These are phyloP conservation scores for Microtus montanus DNA, from an alignment of 2,113 vertebrate species.

Conservation along the genomic window DNA sequence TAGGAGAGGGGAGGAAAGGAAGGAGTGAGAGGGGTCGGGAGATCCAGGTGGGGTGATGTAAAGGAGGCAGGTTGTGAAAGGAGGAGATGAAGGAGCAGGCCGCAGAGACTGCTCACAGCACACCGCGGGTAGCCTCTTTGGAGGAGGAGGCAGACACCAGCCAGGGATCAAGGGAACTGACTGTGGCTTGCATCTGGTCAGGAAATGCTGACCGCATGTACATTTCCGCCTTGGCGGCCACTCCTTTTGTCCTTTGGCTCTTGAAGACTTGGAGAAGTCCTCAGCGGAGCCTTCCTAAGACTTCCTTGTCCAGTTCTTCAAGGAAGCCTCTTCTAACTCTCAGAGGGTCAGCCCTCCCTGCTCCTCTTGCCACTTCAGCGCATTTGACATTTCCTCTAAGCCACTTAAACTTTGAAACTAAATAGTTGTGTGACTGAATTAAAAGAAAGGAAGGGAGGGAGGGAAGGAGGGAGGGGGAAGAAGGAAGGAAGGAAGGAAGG, in stretches of 20 bases:
- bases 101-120: background rate
- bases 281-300: background rate
- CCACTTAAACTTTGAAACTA: background rate
- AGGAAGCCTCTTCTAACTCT: background rate
- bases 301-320: background rate
- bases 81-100: no score
- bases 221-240: background rate
- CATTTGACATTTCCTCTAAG: background rate
- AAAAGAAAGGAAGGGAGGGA: no score
- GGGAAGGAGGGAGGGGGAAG: no score
- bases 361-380: background rate
- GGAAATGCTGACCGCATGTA: background rate
- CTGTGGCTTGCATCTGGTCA: background rate
- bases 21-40: accelerated
- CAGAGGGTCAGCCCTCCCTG: background rate
- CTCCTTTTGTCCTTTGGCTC: background rate
- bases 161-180: no score
- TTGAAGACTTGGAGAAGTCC: background rate
- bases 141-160: background rate
- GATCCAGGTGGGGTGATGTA: background rate
- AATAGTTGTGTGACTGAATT: background rate
- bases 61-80: background rate
- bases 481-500: accelerated
- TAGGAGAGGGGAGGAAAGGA: background rate
- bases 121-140: background rate